Base-by-base conservation (phyloP, 2,797 vertebrate genomes). In the Notamacropus eugenii region DNA sequence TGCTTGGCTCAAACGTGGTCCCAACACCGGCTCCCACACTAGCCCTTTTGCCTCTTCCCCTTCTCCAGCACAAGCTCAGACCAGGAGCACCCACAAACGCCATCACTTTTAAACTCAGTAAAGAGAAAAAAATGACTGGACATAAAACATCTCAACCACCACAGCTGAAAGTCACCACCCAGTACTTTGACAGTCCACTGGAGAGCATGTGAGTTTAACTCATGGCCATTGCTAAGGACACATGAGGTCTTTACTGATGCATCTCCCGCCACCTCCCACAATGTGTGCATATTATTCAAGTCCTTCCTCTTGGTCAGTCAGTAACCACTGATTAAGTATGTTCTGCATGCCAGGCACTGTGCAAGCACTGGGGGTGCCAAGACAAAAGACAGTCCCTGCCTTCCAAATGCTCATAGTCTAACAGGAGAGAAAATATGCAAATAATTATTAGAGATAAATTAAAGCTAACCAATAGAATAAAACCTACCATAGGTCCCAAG, bases 41-140 rank as follows among this genome's bases (percentile, higher is more conserved):
- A 96, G 59, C 97, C 95, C 95, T 57, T 28, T 55, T 46, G 93
- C 94, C 34, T 93, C 92, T 92, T 92, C 94, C 82, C 94, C 74
- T 96, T 94, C 91, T 97, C 92, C 94, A 97, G 98, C 96, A 97
- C 95, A 93, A 96, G 91, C n/a, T 34, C 8, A 10, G 34, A 5
- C 16, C 31, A 1, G 34, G 11, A 74, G 5, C 62, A 40, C 67
- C 74, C 27, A 74, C 0, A 0, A 24, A 24, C 1, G 22, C 74
- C 74, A 50, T 46, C 74, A 16, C 74, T 50, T 22, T 50, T 46
- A 27, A 87, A 50, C 67, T 82, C 74, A 12, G 74, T 22, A 3
- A 50, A 50, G 40, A 28, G 10, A 24, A 82, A 74, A 62, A 59
- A 46, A 8, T 8, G 16, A 40, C 5, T 22, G n/a, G 16, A 40